Percentiles rank a stretch among this genome's conserved stretches.
Conservation (phyloP, 2,113 vertebrate genomes). For the Probosciger aterrimus region DNA sequence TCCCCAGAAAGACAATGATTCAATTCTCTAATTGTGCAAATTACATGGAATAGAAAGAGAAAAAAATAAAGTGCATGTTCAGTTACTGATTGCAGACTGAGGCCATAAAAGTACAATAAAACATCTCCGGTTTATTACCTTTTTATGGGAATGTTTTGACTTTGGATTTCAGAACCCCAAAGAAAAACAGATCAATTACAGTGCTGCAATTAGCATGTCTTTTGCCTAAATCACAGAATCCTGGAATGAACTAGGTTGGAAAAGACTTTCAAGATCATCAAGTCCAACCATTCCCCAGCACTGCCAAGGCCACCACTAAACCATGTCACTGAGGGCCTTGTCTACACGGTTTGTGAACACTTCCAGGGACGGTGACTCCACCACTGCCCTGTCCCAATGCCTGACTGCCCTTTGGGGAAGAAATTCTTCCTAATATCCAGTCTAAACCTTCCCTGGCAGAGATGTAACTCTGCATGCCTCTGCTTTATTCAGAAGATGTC, state of each 20-base stretch:
- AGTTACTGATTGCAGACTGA: not conserved
- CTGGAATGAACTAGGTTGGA: not conserved
- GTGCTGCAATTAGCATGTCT: not conserved
- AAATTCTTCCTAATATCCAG: not conserved
- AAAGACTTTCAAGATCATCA: not conserved
- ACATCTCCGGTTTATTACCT: not conserved
- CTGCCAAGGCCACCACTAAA: not conserved
- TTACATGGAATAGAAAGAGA: not conserved
- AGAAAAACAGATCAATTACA: slow-evolving; percentile 2
- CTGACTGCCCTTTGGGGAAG: not conserved
- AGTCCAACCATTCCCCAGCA: not conserved
- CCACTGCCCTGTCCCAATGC: not conserved
- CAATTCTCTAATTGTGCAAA: slow-evolving; percentile 33
- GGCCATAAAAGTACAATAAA: slow-evolving; percentile 3
- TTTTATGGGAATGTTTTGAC: slow-evolving; percentile 36
- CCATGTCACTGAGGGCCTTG: not conserved
- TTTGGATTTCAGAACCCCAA: not conserved
- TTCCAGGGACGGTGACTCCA: not conserved
- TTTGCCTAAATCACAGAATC: not conserved
- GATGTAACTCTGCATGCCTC: rapidly evolving
- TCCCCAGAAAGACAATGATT: not conserved
- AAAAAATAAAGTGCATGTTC: not conserved
- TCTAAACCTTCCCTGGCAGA: not conserved
- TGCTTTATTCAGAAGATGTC: not conserved
- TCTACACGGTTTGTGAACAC: not conserved